A percentile compares a stretch with the other conserved stretches of the same genome.
Evolutionary conservation across 2,797 vertebrate species (phyloP).

Genomic region (Merluccius polli): DNA sequence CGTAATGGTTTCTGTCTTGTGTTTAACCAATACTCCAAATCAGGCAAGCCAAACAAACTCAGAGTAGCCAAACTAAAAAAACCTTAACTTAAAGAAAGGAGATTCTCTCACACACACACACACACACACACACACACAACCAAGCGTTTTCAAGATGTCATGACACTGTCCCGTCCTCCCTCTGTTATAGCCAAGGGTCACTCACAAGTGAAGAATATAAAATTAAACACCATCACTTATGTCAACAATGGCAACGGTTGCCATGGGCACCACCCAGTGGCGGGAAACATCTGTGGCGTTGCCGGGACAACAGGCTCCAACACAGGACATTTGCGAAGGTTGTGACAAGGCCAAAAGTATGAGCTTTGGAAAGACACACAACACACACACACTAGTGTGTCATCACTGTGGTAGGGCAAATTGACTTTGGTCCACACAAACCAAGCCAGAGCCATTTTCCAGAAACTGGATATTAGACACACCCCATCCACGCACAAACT

Average conservation of each 20-base stretch:
- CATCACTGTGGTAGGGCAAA: conserved; percentile 51
- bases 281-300: conserved; percentile 61
- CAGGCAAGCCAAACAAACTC: conserved; percentile 42
- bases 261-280: conserved; percentile 45
- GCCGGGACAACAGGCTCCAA: conserved; percentile 56
- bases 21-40: conserved; percentile 34
- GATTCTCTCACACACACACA: not conserved
- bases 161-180: not conserved
- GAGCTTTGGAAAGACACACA: conserved; percentile 37
- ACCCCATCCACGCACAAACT: conserved; percentile 5
- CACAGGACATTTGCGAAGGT: conserved; percentile 51
- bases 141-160: not conserved
- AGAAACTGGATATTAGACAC: conserved; percentile 14
- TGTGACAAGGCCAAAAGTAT: conserved; percentile 33
- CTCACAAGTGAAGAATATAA: conserved; percentile 30
- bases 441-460: conserved; percentile 38
- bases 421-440: conserved; percentile 33
- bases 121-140: not conserved
- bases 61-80: no score
- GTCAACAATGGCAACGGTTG: conserved; percentile 50
- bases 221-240: conserved; percentile 20
- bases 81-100: not conserved
- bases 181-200: conserved; percentile 7
- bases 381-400: conserved; percentile 37
- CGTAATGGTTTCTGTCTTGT: conserved; percentile 12